Base-by-base conservation (phyloP, 2,797 vertebrate species). In the Myotis findleyi region DNA sequence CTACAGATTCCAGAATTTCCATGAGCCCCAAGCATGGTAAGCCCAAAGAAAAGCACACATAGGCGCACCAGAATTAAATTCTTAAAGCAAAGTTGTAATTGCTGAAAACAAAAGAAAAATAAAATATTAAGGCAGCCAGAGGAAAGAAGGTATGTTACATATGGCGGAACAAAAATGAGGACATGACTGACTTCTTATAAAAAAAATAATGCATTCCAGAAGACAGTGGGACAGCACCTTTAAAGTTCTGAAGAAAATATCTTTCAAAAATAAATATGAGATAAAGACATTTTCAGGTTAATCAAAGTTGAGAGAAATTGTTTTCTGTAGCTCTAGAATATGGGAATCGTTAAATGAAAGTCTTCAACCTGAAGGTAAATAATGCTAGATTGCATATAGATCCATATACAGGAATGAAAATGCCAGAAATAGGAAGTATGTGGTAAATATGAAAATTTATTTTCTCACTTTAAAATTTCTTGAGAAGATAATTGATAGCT, bases 241-340 rank as follows among this genome's bases (percentile, higher is more conserved):
- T 82, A 92, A 79, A 51, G 10, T 83, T 94, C 84, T 87, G 27
- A 6, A 86, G 73, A 80, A 77, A 83, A 80, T 36, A 30, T 44
- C 12, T 77, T 81, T 89, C n/a, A 66, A 72, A 95, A 83, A 36
- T 82, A 94, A 72, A 44, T 79, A 41, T 85, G 59, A 92, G 62
- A 82, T 17, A 89, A 18, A 86, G 11, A 41, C 6, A 59, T 75
- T 93, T 95, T 92, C 33, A 79, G 27, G 66, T 72, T 69, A 59
- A 83, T 27, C 36, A 47, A 77, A 86, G 7, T 36, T 75, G 53
- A 81, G 44, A 51, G 17, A 89, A 66, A 49, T 57, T 77, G 33
- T 49, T 93, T 23, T 16, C 11, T 76, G 44, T 2, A 41, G 27
- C 80, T 33, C 59, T 44, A 7, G 13, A 59, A 12, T 51, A 25